phyloP scores from a whole-genome alignment of 2,113 vertebrate genomes.

The Microcebus jonahi region DNA sequence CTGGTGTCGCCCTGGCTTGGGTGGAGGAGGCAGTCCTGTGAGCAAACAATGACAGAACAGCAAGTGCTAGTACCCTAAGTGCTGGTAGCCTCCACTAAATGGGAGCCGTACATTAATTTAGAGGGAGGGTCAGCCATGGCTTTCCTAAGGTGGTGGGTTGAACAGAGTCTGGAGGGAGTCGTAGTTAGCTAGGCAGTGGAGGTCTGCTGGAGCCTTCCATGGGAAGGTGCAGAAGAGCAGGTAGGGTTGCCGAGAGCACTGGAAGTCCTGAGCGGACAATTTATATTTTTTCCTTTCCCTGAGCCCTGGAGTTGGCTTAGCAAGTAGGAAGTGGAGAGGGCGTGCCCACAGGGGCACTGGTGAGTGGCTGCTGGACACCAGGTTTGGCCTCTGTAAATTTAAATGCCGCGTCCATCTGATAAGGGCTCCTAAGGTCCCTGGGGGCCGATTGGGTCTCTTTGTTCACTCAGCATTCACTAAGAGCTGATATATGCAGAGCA shows the following conservation, averaged over 20 bases:
- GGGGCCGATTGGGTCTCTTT: slow-evolving; percentile 34
- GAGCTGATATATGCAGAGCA: background rate
- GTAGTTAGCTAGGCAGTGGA: background rate
- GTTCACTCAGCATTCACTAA: slow-evolving; percentile 59
- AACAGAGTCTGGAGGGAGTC: background rate
- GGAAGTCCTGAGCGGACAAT: background rate
- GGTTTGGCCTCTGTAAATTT: background rate
- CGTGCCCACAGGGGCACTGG: too few species aligned
- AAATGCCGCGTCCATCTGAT: background rate
- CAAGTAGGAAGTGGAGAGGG: background rate
- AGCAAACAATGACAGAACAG: background rate
- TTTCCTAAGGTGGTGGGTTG: background rate
- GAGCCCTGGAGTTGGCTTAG: background rate
- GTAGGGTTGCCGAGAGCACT: background rate
- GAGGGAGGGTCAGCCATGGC: background rate
- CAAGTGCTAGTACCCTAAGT: background rate
- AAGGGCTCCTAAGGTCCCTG: background rate
- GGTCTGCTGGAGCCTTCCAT: background rate
- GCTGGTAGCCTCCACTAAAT: background rate
- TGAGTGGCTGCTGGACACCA: background rate
- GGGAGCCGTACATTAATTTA: background rate
- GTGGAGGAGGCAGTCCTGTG: background rate
- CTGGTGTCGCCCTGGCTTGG: background rate
- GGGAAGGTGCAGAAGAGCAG: background rate
- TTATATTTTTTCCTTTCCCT: background rate